A percentile compares a stretch with the other conserved stretches of the same genome.
phyloP scores from a whole-genome alignment of 1,140 invertebrate species.

The Cyclargus thomasi region DNA sequence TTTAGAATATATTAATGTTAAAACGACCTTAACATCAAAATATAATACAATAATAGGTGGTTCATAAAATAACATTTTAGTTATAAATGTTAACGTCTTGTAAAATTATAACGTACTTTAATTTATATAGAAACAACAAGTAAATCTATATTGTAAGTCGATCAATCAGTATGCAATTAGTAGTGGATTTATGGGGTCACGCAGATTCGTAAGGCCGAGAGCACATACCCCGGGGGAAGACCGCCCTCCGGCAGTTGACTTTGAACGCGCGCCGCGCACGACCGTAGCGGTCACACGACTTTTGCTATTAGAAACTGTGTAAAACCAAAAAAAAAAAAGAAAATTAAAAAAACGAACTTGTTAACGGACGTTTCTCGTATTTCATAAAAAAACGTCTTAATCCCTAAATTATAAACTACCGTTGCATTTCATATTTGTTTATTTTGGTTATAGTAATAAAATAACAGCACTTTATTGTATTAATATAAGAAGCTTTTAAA shows the following conservation, averaged over 20 bases:
- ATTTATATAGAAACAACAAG: neutral
- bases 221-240: conserved; percentile 51
- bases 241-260: conserved; percentile 64
- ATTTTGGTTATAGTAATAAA: neutral
- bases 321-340: neutral
- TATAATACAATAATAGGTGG: too few relatives aligned
- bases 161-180: conserved; percentile 13
- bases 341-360: neutral
- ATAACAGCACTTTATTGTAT: neutral
- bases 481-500: neutral
- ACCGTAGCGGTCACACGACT: conserved; percentile 18
- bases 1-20: too few relatives aligned
- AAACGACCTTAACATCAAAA: too few relatives aligned
- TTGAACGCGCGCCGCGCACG: conserved; percentile 49
- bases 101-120: too few relatives aligned
- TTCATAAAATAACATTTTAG: too few relatives aligned
- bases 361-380: neutral
- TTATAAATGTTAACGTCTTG: too few relatives aligned
- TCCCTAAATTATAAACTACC: too few relatives aligned
- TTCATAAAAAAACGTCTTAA: too few relatives aligned
- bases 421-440: too few relatives aligned
- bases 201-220: conserved; percentile 32
- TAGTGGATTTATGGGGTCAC: conserved; percentile 19
- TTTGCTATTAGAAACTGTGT: conserved; percentile 2
- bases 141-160: conserved; percentile 16